These are phyloP conservation scores for Silurus glanis DNA, from an alignment of 2,113 vertebrate species.

Conservation along the genomic window DNA sequence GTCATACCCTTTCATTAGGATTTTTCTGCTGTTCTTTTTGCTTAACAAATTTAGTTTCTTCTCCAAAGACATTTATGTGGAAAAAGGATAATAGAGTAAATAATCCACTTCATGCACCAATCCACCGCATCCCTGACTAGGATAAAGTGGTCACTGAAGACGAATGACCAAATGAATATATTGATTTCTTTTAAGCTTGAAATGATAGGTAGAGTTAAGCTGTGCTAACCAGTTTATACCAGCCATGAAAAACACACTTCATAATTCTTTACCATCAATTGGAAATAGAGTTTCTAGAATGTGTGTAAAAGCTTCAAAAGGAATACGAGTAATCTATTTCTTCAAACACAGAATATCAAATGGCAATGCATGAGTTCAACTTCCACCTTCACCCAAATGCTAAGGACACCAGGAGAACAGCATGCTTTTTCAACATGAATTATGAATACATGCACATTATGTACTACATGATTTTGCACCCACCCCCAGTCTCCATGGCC, in stretches of 20 bases:
- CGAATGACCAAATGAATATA: neutral
- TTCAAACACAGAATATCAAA: neutral
- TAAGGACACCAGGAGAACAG: neutral
- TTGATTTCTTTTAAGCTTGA: neutral
- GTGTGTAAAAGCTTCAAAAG: too few species aligned
- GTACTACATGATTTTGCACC: conserved; percentile 8
- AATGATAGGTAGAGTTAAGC: neutral
- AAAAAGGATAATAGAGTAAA: neutral
- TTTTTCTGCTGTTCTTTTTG: neutral
- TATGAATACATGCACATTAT: neutral
- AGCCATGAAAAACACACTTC: neutral
- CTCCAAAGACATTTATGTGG: neutral
- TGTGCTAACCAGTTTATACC: neutral
- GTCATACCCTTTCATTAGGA: neutral
- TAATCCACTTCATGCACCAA: neutral
- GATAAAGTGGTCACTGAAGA: neutral
- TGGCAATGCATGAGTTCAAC: too few species aligned
- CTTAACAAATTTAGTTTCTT: neutral
- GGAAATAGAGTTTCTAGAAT: neutral
- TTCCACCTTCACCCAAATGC: neutral
- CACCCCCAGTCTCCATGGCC: neutral
- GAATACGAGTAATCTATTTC: neutral
- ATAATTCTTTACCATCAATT: neutral
- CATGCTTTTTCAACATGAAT: neutral
- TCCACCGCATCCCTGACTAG: neutral